These are phyloP conservation scores for Drosophila mercatorum DNA, from an alignment of 2,888 invertebrate species.

Conservation along the genomic window DNA sequence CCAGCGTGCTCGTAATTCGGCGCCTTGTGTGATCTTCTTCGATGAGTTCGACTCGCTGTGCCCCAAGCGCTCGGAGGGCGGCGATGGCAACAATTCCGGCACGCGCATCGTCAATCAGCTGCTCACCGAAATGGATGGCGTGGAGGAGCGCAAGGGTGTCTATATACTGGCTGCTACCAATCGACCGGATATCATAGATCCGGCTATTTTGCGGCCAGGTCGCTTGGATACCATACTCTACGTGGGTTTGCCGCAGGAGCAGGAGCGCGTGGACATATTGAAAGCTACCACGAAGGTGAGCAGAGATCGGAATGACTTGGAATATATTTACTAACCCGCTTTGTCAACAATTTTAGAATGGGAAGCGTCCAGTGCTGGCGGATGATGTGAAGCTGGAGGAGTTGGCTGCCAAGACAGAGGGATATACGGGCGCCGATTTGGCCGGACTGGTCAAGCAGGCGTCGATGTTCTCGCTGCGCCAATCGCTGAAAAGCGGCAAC, in stretches of 20 bases:
- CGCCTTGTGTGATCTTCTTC: slow-evolving; percentile 99
- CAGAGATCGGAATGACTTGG: too few species aligned
- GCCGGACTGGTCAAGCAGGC: slow-evolving; percentile 95
- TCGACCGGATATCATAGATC: slow-evolving; percentile 98
- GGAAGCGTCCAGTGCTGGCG: slow-evolving; percentile 91
- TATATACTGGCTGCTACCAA: slow-evolving; percentile 98
- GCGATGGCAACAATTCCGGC: slow-evolving; percentile 89
- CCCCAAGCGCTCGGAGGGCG: slow-evolving; percentile 91
- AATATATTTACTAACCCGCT: too few species aligned
- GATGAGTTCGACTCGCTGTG: slow-evolving; percentile 99
- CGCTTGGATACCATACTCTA: slow-evolving; percentile 95
- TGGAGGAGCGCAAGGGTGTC: slow-evolving; percentile 95
- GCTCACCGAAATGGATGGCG: slow-evolving; percentile 99
- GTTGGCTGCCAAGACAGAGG: slow-evolving; percentile 89
- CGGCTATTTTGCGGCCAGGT: slow-evolving; percentile 95
- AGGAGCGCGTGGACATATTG: slow-evolving; percentile 94
- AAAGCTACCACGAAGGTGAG: slow-evolving; percentile 93
- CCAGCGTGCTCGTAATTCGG: slow-evolving; percentile 95
- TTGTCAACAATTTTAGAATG: slow-evolving; percentile 86
- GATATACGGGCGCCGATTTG: slow-evolving; percentile 97
- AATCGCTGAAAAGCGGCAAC: slow-evolving; percentile 88
- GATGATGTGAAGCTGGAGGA: slow-evolving; percentile 90
- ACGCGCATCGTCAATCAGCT: slow-evolving; percentile 97
- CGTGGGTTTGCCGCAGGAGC: slow-evolving; percentile 92
- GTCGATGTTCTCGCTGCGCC: slow-evolving; percentile 91